Percentiles rank a stretch among this genome's conserved stretches.
phyloP scores from a whole-genome alignment of 2,113 vertebrate genomes.

The Oreochromis niloticus region DNA sequence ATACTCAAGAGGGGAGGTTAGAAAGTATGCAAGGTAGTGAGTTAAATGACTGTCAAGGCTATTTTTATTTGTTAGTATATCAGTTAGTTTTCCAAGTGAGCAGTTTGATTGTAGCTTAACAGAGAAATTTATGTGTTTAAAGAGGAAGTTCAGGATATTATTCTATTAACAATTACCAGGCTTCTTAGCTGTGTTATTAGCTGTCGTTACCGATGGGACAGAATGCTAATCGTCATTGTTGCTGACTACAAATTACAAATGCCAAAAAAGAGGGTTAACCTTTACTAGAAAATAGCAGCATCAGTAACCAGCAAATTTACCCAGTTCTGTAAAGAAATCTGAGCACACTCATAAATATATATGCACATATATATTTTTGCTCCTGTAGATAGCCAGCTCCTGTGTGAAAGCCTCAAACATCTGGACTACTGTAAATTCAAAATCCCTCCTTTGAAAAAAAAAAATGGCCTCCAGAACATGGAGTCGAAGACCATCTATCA shows the following conservation, averaged over 20 bases:
- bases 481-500: constrained; percentile 68
- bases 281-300: not conserved
- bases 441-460: constrained; percentile 70
- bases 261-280: not conserved
- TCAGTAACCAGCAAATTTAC: not conserved
- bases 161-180: not conserved
- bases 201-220: not conserved
- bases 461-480: constrained; percentile 71
- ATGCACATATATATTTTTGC: not conserved
- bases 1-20: not conserved
- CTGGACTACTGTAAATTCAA: constrained; percentile 70
- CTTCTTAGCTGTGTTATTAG: not conserved
- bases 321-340: not conserved
- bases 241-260: not conserved
- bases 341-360: not conserved
- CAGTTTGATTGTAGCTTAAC: not conserved
- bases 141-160: not conserved
- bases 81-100: not conserved
- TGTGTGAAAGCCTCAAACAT: constrained; percentile 40
- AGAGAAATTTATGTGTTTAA: not conserved
- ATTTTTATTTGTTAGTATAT: not conserved
- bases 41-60: not conserved
- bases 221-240: not conserved
- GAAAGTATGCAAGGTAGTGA: not conserved
- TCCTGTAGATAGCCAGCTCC: constrained; percentile 8